Evolutionary conservation across 2,888 invertebrate genomes (phyloP).

Genomic region (Lysandra bellargus): DNA sequence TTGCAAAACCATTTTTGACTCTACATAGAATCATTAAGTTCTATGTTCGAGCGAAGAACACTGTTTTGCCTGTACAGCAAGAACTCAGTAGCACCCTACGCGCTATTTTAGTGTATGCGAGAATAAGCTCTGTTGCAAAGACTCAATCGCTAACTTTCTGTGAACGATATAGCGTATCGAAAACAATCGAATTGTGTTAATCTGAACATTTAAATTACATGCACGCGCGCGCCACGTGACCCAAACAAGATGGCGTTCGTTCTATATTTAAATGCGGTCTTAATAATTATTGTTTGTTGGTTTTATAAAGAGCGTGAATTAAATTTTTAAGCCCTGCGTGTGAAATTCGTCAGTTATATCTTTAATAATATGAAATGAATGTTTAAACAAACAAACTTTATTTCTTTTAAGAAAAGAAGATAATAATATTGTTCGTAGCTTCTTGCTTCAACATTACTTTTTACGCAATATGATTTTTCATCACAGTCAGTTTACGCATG

Average conservation of each 20-base stretch:
- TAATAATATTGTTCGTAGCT: too few relatives aligned
- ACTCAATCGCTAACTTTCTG: conserved; percentile 7
- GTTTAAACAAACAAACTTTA: neutral
- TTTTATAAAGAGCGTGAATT: conserved; percentile 49
- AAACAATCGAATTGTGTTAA: conserved; percentile 42
- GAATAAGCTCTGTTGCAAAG: neutral
- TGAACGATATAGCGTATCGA: conserved; percentile 27
- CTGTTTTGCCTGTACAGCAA: neutral
- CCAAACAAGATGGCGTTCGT: conserved; percentile 45
- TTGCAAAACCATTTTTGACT: conserved; percentile 4
- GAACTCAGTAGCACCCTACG: neutral
- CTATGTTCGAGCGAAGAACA: conserved; percentile 2
- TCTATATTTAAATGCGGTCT: conserved; percentile 49
- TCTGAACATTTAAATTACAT: conserved; percentile 43
- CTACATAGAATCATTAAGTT: neutral
- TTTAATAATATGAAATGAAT: neutral
- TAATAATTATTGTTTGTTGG: conserved; percentile 54
- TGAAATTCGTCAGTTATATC: conserved; percentile 37
- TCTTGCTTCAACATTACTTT: too few relatives aligned
- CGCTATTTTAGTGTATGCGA: neutral
- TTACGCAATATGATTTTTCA: too few relatives aligned
- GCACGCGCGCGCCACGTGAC: conserved; percentile 47
- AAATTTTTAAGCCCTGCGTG: conserved; percentile 40
- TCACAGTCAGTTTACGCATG: too few relatives aligned
- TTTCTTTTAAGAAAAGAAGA: neutral